Percentiles rank a stretch among this genome's conserved stretches.
Conservation (phyloP, 2,113 vertebrate species). For the Sigmodon hispidus region DNA sequence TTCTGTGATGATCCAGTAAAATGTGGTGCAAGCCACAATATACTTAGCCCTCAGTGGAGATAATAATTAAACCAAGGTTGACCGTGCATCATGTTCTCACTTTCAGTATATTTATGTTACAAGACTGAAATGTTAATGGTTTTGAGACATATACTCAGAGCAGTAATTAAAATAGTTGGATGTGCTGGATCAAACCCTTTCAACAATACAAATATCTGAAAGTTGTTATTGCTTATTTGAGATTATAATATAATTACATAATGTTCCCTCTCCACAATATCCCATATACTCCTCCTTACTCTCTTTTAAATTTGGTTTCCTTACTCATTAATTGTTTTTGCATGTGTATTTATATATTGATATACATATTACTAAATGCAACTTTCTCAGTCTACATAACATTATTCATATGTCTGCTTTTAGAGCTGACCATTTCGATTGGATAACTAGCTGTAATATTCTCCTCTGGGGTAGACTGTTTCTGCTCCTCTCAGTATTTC, state of each 20-base stretch:
- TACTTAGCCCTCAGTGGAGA: neutral
- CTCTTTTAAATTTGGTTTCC: too few relatives aligned
- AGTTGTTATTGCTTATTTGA: neutral
- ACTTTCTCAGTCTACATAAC: neutral
- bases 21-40: neutral
- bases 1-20: neutral
- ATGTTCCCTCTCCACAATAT: neutral
- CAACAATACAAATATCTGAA: neutral
- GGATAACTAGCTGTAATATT: too few relatives aligned
- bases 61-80: neutral
- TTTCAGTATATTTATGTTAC: neutral
- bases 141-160: neutral
- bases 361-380: slow-evolving; percentile 12
- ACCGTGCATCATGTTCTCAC: neutral
- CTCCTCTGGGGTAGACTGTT: neutral
- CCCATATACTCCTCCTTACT: neutral
- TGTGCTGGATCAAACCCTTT: neutral
- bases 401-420: neutral
- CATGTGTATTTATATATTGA: neutral
- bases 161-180: neutral
- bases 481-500: neutral
- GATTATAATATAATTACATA: neutral
- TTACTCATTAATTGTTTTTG: neutral
- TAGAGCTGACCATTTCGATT: neutral
- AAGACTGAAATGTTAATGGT: neutral